Evolutionary conservation across 1,140 invertebrate species (phyloP), one percentile per base, ranked within the genome.

Genomic region (Drosophila navojoa): DNA sequence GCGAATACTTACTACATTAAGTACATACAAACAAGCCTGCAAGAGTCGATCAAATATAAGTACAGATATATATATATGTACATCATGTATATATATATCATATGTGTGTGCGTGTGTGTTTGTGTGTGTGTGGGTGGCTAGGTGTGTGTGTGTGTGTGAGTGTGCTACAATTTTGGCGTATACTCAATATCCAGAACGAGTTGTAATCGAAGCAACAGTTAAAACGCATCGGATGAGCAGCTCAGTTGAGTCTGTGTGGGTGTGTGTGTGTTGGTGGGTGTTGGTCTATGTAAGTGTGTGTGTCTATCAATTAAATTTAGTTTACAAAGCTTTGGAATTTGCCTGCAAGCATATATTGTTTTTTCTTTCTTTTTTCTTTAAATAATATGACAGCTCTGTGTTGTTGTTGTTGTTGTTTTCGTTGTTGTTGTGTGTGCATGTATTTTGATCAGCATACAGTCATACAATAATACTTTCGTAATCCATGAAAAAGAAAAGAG

Each of bases 1-100:
- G 80, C 73, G 63, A 84, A 89, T 91, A 91, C 89, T 91, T 91
- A 91, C 89, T 91, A 91, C 80, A 90, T 87, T 74, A 72, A 80
- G 64, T 81, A 86, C 76, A 87, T 82, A 86, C 79, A 87, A 77
- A 82, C 69, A 87, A 89, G 82, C 82, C 89, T 90, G 89, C 59
- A 89, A 91, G 79, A 73, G 66, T 86, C 57, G 71, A 76, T 90
- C 61, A 81, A 79, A 77, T 64, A 82, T 57, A 75, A 64, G 54
- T 79, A 71, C 35, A 50, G 11, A 53, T 52, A 45, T 52, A 54
- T 55, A 29, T 38, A 47, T 22, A 53, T 58, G 29, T 66, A 53
- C 53, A 32, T 62, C 19, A 29, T 53, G 60, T 62, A 50, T 75
- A 42, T 49, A 50, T 49, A 52, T 72, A 22, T 22, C 2, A 2